Evolutionary conservation across 1,140 invertebrate genomes (phyloP).

Genomic region (Branchinecta lindahli): DNA sequence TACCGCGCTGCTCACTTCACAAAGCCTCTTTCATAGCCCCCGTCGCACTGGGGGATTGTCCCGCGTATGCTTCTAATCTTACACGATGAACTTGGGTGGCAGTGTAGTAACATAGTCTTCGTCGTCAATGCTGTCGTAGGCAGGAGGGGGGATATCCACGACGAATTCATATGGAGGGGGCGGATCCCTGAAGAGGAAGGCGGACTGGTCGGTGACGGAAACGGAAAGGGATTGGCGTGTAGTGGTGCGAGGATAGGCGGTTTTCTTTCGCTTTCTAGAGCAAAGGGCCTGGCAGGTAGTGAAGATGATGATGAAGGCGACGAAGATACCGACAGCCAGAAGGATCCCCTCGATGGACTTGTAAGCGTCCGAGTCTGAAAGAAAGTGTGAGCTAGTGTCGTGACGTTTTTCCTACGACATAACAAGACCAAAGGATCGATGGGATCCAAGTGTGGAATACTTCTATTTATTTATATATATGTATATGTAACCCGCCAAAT

Average conservation of each 20-base stretch:
- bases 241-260: not conserved
- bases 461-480: too few species aligned
- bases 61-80: too few species aligned
- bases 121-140: not conserved
- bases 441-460: too few species aligned
- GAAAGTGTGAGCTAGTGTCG: not conserved
- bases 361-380: not conserved
- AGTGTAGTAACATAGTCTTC: not conserved
- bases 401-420: too few species aligned
- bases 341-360: not conserved
- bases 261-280: not conserved
- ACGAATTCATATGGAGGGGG: not conserved
- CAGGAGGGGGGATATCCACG: not conserved
- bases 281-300: not conserved
- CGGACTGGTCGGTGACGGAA: not conserved
- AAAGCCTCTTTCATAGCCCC: too few species aligned
- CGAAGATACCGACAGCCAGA: not conserved
- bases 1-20: too few species aligned
- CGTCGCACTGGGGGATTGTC: too few species aligned
- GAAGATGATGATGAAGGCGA: not conserved
- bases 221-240: not conserved
- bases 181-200: not conserved
- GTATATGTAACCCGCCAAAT: too few species aligned
- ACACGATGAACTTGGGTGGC: not conserved
- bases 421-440: too few species aligned